phyloP scores from a whole-genome alignment of 2,888 invertebrate genomes.

The Stegana nigrithorax region DNA sequence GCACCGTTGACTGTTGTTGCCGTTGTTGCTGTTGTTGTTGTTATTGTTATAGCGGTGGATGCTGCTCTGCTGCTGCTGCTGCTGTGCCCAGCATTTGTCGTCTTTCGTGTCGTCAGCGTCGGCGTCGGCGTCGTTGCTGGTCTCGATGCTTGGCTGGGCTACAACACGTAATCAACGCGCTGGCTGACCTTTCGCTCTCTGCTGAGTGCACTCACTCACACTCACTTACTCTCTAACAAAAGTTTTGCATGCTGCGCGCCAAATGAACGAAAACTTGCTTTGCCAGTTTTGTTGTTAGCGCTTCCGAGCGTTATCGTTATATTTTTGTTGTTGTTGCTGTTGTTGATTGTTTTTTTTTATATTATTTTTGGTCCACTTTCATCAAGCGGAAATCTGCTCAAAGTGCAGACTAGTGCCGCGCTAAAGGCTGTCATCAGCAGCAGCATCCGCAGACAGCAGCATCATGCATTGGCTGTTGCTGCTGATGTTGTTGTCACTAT shows the following conservation, averaged over 20 bases:
- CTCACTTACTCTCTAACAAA: not conserved
- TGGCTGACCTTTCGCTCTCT: no score
- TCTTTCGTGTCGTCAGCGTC: no score
- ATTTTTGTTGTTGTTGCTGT: not conserved
- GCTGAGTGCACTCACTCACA: no score
- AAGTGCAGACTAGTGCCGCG: not conserved
- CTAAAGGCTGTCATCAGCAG: not conserved
- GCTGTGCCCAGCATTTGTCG: no score
- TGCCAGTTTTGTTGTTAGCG: not conserved
- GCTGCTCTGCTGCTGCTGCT: no score
- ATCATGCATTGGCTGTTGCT: no score
- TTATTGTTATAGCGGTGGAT: no score
- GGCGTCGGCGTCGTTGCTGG: not conserved
- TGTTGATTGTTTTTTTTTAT: no score
- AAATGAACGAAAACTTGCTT: constrained; percentile 4
- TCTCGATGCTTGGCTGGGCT: no score
- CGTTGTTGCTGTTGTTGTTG: no score
- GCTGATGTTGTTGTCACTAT: not conserved
- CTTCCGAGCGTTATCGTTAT: not conserved
- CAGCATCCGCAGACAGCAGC: constrained; percentile 16
- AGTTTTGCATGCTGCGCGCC: not conserved
- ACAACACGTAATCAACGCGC: no score
- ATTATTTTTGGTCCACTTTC: constrained; percentile 1
- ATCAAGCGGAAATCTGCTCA: not conserved
- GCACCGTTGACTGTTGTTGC: not conserved